These are phyloP conservation scores for Neotragus pygmaeus DNA, from an alignment of 2,113 vertebrate genomes.

Conservation along the genomic window DNA sequence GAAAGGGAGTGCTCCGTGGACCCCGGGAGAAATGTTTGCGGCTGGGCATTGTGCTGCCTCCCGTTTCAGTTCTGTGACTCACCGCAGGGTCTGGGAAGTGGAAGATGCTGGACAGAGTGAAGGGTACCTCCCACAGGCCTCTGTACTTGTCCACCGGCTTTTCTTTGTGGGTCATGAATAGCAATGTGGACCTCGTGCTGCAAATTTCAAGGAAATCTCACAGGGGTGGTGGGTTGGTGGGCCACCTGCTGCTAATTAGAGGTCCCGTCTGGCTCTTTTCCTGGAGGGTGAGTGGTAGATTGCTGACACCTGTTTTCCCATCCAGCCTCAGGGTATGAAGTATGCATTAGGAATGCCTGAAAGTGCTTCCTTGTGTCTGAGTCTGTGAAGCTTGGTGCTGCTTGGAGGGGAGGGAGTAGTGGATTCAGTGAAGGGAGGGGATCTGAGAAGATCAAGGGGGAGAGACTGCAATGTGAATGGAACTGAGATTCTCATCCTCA, in stretches of 20 bases:
- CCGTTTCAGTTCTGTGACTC: neutral
- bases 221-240: neutral
- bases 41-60: neutral
- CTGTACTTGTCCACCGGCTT: conserved; percentile 10
- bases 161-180: neutral
- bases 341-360: conserved; percentile 48
- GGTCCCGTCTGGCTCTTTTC: conserved; percentile 58
- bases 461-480: neutral
- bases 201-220: neutral
- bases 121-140: neutral
- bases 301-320: conserved; percentile 71
- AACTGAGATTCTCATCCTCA: neutral
- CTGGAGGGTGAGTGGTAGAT: conserved; percentile 57
- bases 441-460: neutral
- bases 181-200: neutral
- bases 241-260: conserved; percentile 62
- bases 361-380: conserved; percentile 63
- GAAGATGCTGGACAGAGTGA: conserved; percentile 29
- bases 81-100: neutral
- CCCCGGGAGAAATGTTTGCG: neutral
- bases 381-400: neutral
- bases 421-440: neutral
- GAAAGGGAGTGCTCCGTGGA: neutral
- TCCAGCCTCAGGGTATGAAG: conserved; percentile 45
- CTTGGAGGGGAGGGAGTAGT: neutral